These are phyloP conservation scores for Podarcis siculus DNA, from an alignment of 2,797 vertebrate genomes.

Conservation along the genomic window DNA sequence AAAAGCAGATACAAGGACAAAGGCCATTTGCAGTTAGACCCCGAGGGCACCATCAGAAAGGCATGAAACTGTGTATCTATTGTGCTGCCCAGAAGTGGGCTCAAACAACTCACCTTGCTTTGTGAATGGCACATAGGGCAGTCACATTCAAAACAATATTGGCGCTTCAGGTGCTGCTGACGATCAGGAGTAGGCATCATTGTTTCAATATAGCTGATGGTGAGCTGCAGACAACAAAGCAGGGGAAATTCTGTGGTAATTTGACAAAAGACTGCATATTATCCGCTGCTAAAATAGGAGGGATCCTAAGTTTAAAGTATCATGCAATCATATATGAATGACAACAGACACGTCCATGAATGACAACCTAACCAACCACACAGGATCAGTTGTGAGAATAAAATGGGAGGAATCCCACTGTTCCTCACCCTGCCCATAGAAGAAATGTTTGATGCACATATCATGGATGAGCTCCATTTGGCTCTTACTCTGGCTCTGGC, in stretches of 20 bases:
- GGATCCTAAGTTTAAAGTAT: slow-evolving; percentile 39
- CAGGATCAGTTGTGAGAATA: neutral
- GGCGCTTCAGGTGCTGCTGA: slow-evolving; percentile 78
- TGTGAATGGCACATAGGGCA: slow-evolving; percentile 79
- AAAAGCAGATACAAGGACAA: neutral
- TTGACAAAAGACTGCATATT: neutral
- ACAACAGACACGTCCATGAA: neutral
- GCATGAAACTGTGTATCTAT: neutral
- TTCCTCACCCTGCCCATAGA: neutral
- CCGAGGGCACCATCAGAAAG: accelerated
- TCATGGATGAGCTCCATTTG: neutral
- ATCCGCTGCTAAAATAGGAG: neutral
- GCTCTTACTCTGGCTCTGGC: too few relatives aligned
- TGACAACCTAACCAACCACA: neutral
- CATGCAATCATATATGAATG: slow-evolving; percentile 24
- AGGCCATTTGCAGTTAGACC: neutral
- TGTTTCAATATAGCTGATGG: slow-evolving; percentile 86
- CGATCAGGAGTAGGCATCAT: slow-evolving; percentile 81
- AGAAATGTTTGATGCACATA: neutral
- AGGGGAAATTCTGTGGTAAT: neutral
- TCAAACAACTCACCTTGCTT: slow-evolving; percentile 78
- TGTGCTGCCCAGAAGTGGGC: neutral
- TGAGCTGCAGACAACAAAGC: slow-evolving; percentile 76
- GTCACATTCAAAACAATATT: slow-evolving; percentile 86
- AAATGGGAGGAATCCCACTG: neutral